A percentile compares a stretch with the other conserved stretches of the same genome.
Evolutionary conservation across 2,888 invertebrate species (phyloP).

Genomic region (Lasioglossum oenotherae): DNA sequence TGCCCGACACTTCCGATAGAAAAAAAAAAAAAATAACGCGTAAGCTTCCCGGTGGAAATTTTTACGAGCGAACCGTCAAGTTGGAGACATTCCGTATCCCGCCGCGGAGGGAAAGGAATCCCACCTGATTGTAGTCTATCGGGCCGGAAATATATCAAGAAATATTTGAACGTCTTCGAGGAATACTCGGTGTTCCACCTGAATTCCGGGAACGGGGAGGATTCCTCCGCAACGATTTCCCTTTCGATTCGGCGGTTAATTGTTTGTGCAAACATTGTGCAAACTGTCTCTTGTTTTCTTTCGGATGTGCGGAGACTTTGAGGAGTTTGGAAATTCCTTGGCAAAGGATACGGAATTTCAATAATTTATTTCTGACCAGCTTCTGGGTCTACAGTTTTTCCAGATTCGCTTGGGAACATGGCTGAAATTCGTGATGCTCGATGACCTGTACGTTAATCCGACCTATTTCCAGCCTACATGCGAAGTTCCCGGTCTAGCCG

Average conservation of each 20-base stretch:
- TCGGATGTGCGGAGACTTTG: background rate
- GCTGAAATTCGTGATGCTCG: background rate
- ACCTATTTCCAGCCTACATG: background rate
- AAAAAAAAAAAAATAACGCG: background rate
- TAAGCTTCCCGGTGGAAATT: conserved; percentile 37
- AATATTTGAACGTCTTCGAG: conserved; percentile 54
- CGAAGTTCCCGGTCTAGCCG: background rate
- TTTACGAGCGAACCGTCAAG: conserved; percentile 49
- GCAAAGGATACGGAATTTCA: background rate
- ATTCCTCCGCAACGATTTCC: background rate
- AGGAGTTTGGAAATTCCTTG: background rate
- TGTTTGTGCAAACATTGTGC: background rate
- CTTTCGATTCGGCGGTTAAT: background rate
- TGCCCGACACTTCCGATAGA: background rate
- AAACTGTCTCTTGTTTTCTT: background rate
- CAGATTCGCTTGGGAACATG: background rate
- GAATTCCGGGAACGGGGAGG: background rate
- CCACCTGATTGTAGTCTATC: conserved; percentile 62
- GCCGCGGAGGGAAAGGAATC: conserved; percentile 29
- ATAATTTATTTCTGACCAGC: background rate
- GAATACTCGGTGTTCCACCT: conserved; percentile 28
- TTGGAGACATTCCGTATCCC: conserved; percentile 54
- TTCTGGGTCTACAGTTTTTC: background rate
- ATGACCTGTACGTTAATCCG: conserved; percentile 21
- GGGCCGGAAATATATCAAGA: conserved; percentile 59